phyloP scores from a whole-genome alignment of 2,888 invertebrate species.

The Apamea monoglypha region DNA sequence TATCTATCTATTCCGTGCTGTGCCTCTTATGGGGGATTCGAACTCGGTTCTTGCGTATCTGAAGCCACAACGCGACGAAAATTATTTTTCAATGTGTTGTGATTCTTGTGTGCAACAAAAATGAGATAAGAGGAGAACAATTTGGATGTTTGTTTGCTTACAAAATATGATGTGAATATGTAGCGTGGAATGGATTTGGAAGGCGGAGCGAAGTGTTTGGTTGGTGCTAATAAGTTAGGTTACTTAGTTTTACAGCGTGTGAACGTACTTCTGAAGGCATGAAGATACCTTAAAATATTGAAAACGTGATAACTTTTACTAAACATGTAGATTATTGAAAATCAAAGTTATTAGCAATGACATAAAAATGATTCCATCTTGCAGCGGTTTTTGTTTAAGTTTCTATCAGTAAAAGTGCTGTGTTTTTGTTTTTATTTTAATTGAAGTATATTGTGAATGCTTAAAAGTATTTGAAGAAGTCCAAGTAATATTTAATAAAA shows the following conservation, averaged over 20 bases:
- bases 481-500: background rate
- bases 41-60: slow-evolving; percentile 61
- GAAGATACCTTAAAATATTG: background rate
- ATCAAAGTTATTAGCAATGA: background rate
- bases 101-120: slow-evolving; percentile 69
- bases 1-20: slow-evolving; percentile 66
- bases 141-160: slow-evolving; percentile 62
- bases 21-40: slow-evolving; percentile 85
- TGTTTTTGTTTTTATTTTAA: background rate
- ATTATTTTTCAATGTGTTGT: slow-evolving; percentile 73
- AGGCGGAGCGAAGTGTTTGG: background rate
- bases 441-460: background rate
- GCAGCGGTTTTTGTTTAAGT: background rate
- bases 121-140: slow-evolving; percentile 66
- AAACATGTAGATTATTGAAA: background rate
- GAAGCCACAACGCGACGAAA: slow-evolving; percentile 65
- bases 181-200: slow-evolving; percentile 31
- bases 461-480: too few species aligned
- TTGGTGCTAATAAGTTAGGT: slow-evolving; percentile 26
- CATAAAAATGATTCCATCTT: background rate
- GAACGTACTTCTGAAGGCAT: background rate
- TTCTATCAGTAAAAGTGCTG: slow-evolving; percentile 2
- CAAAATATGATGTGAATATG: slow-evolving; percentile 47
- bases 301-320: background rate
- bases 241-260: background rate